Evolutionary conservation across 2,888 invertebrate species (phyloP), one percentile per base, ranked within the genome.

Genomic region (Macrophya alboannulata): DNA sequence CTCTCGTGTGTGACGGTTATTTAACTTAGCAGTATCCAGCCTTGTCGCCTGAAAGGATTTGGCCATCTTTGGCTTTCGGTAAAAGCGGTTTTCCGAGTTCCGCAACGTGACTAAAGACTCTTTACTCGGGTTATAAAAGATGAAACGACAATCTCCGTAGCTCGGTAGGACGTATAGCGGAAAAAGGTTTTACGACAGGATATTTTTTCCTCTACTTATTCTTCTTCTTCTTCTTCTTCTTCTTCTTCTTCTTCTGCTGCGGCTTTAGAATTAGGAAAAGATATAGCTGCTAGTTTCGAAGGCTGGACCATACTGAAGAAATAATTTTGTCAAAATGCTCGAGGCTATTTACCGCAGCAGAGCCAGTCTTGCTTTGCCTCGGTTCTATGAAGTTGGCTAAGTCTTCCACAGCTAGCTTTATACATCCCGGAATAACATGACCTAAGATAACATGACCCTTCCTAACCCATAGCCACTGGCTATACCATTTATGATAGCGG

Each of bases 311-410:
- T 81, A 21, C n/a, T 55, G 37, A 17, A 51, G 59, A 25, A 81
- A 81, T 62, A 59, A 81, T 81, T 81, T 81, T 12, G 43, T 25
- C 86, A 85, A 88, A 89, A 87, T 86, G 89, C 90, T 89, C 48
- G 85, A 84, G 89, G 91, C 87, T 90, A 88, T 91, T 90, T 91
- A 86, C 87, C 85, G 74, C 9, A 1, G 25, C 12, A 12, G 21
- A 31, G n/a, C n/a, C n/a, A 31, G 31, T 31, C 3, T 31, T 31
- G 3, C n/a, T 6, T 77, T 37, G 1, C 40, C 21, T 81, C 21
- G 21, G 62, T 17, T 62, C 12, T 81, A 51, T 43, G 4, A 62
- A 59, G 12, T 55, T 4, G 17, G 15, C 37, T 5, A 5, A 31
- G 31, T 5, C 51, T 17, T 43, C 2, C 8, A 43, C 21, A n/a